Percentiles rank a stretch among this genome's conserved stretches.
These are phyloP conservation scores for Sebastes aleutianus DNA, from an alignment of 2,797 vertebrate species.

Conservation along the genomic window DNA sequence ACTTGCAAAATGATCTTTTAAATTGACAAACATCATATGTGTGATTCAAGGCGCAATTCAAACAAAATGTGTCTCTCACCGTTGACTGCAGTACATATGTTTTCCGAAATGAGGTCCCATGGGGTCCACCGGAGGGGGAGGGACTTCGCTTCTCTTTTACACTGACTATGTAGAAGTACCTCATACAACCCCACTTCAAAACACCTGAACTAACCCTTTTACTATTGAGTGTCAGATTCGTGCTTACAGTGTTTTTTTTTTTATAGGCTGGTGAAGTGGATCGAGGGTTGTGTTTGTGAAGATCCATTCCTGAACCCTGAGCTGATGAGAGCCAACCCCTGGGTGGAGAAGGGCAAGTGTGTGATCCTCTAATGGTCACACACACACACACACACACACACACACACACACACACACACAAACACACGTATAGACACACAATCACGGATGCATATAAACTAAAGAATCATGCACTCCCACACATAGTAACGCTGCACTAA, in stretches of 20 bases:
- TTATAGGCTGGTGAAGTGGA: slow-evolving; percentile 93
- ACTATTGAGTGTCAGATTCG: no score
- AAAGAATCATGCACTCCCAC: slow-evolving; percentile 55
- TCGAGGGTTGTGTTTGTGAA: slow-evolving; percentile 90
- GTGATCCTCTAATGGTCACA: slow-evolving; percentile 83
- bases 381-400: neutral
- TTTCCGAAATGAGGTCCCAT: no score
- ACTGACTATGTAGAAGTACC: no score
- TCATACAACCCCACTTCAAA: no score
- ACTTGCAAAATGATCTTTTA: no score
- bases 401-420: neutral
- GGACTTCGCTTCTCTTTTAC: no score
- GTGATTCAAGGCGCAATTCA: no score
- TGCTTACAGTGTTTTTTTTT: neutral
- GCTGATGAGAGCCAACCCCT: slow-evolving; percentile 95
- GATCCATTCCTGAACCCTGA: slow-evolving; percentile 96
- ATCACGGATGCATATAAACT: slow-evolving; percentile 55
- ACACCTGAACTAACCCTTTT: no score
- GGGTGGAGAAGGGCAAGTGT: slow-evolving; percentile 98
- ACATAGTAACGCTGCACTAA: slow-evolving; percentile 45
- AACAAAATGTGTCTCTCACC: no score
- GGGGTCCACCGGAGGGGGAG: no score
- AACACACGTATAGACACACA: neutral
- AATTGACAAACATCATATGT: no score
- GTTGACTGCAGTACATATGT: no score